Base-by-base conservation (phyloP, 2,113 vertebrate species). In the Epinephelus moara region DNA sequence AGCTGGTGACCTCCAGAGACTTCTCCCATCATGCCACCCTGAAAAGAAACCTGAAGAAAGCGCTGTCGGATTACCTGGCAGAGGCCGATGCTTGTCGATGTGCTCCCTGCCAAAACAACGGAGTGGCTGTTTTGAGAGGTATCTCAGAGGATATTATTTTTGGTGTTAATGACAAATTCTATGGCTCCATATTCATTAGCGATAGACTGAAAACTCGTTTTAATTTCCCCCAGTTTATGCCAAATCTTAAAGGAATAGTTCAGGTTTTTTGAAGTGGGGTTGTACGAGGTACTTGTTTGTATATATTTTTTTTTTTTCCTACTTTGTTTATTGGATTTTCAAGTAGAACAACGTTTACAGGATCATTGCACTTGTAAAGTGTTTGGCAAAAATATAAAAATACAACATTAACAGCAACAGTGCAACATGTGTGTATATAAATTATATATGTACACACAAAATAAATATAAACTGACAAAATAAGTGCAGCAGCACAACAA, bases 81-180 rank as follows among this genome's bases (percentile, higher is more conserved):
- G 98, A 99, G 93, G 92, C 57, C 37, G 96, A 94, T 42, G 84
- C 96, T 8, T 99, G 98, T 72, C 95, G 25, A 50, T 99, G 98
- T 45, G 90, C 95, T 19, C 97, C 96, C 0, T 99, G 98, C 90
- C 95, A 25, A 0, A 95, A 97, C 84, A 99, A 98, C 0, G 98
- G 98, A 52, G 79, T 95, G 13, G 94, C 96, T 3, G 86, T 97
- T 50, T 90, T 98, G 30, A 96, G 77, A 96, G 98, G 98, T 99
- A 79, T 33, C 12, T 40, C 9, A 56, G 21, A 19, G 37, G 15
- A 55, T 66, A 25, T 63, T 25, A 49, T 2, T 21, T 25, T 49
- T 69, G 47, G 40, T 61, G 14, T 62, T 53, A 17, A 21, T 50
- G 12, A 11, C 21, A 27, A 17, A 21, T 12, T 47, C 3, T 7